Conservation (phyloP, 2,888 invertebrate species). For the Drosophila setosimentum region DNA sequence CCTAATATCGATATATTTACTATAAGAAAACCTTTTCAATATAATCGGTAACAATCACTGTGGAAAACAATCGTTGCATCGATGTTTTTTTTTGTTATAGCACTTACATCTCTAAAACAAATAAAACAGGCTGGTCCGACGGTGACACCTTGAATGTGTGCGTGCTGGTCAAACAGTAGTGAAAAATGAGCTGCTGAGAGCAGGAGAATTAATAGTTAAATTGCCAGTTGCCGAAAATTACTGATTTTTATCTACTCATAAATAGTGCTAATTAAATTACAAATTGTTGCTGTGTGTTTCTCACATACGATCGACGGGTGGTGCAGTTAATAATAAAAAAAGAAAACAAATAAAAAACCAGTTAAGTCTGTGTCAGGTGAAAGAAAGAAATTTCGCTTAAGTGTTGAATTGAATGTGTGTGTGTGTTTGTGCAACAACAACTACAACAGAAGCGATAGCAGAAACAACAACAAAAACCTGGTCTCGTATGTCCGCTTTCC, state of each 20-base stretch:
- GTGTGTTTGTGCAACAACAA: slow-evolving; percentile 42
- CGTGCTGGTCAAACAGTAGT: slow-evolving; percentile 43
- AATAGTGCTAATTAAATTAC: slow-evolving; percentile 50
- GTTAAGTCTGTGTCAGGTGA: slow-evolving; percentile 68
- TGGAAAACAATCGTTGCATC: slow-evolving; percentile 12
- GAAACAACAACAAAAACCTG: slow-evolving; percentile 48
- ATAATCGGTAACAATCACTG: slow-evolving; percentile 4
- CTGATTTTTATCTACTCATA: slow-evolving; percentile 20
- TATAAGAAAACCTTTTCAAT: background rate
- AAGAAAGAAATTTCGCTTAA: slow-evolving; percentile 73
- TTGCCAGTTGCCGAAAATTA: slow-evolving; percentile 31
- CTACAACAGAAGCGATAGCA: slow-evolving; percentile 22
- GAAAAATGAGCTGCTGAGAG: slow-evolving; percentile 60
- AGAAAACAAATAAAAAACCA: slow-evolving; percentile 54
- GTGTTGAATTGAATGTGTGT: slow-evolving; percentile 19
- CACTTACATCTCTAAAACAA: slow-evolving; percentile 48
- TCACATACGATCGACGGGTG: slow-evolving; percentile 25
- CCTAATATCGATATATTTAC: slow-evolving; percentile 24
- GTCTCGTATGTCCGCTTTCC: slow-evolving; percentile 80
- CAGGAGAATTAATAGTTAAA: slow-evolving; percentile 45
- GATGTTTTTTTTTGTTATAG: slow-evolving; percentile 29
- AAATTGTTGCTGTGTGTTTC: slow-evolving; percentile 18
- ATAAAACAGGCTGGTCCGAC: slow-evolving; percentile 52
- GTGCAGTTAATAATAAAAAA: slow-evolving; percentile 34
- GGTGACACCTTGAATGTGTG: slow-evolving; percentile 39